These are phyloP conservation scores for Cryptophagus acutangulus DNA, from an alignment of 2,888 invertebrate genomes.

Conservation along the genomic window DNA sequence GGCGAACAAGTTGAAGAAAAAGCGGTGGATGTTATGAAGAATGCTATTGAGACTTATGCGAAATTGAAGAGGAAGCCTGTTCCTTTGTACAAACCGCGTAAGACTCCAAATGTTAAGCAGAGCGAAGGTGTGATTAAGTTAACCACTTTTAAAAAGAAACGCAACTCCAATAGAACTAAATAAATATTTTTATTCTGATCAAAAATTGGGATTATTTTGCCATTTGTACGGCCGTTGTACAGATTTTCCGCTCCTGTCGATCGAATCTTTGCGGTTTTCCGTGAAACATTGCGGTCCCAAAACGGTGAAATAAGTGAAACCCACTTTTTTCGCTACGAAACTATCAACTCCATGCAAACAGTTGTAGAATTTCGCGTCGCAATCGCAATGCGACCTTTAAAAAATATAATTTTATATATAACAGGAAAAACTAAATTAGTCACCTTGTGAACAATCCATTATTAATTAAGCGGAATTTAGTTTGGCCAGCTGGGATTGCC, in stretches of 20 bases:
- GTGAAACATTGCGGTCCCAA: conserved; percentile 68
- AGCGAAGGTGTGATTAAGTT: conserved; percentile 14
- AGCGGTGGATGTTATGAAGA: conserved; percentile 56
- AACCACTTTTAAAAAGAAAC: conserved; percentile 15
- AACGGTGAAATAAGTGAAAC: conserved; percentile 68
- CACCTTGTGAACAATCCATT: conserved; percentile 63
- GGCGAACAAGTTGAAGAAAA: conserved; percentile 36
- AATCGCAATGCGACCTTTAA: conserved; percentile 64
- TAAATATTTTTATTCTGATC: conserved; percentile 1
- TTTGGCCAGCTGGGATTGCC: conserved; percentile 54
- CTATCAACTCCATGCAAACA: conserved; percentile 59
- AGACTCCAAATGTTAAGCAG: conserved; percentile 10
- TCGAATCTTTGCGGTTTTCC: not conserved
- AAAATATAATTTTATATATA: not conserved
- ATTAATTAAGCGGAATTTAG: conserved; percentile 59
- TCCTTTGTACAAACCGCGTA: conserved; percentile 35
- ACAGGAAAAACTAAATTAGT: conserved; percentile 1
- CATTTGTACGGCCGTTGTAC: not conserved
- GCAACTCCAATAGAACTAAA: conserved; percentile 7
- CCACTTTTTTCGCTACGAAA: conserved; percentile 56
- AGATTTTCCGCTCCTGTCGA: not conserved
- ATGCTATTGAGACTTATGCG: conserved; percentile 42
- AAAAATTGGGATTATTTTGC: not conserved
- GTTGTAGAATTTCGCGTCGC: conserved; percentile 62
- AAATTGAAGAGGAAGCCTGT: conserved; percentile 30